These are phyloP conservation scores for Marisa cornuarietis DNA, from an alignment of 1,140 invertebrate species.

Conservation along the genomic window DNA sequence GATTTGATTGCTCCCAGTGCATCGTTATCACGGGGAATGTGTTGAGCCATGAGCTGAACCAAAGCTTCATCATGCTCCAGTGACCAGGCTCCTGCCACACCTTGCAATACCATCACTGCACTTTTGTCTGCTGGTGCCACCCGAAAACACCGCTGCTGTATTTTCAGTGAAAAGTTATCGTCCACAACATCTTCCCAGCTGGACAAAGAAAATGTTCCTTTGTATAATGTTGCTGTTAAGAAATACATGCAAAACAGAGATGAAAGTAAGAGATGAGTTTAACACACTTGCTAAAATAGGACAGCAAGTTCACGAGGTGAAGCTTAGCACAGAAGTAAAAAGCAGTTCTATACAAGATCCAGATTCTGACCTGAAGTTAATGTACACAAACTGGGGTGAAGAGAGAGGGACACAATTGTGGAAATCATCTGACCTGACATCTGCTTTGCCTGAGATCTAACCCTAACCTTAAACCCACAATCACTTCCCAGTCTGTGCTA, in stretches of 20 bases:
- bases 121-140: slow-evolving; percentile 44
- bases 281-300: too few species aligned
- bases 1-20: slow-evolving; percentile 58
- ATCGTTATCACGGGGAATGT: slow-evolving; percentile 56
- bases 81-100: slow-evolving; percentile 55
- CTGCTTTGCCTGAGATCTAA: too few species aligned
- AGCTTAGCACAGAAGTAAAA: too few species aligned
- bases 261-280: not conserved
- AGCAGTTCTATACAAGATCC: too few species aligned
- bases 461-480: too few species aligned
- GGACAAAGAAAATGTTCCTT: slow-evolving; percentile 11
- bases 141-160: slow-evolving; percentile 39
- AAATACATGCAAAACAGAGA: not conserved
- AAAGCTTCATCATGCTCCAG: slow-evolving; percentile 62
- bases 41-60: slow-evolving; percentile 60
- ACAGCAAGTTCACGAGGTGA: too few species aligned
- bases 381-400: too few species aligned
- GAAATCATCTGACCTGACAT: too few species aligned
- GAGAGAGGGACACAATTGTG: too few species aligned
- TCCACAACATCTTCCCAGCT: slow-evolving; percentile 60
- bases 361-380: too few species aligned
- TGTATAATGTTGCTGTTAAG: not conserved
- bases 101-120: slow-evolving; percentile 49
- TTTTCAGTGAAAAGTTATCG: slow-evolving; percentile 47
- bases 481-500: too few species aligned